phyloP scores from a whole-genome alignment of 2,797 vertebrate species.

The Bryconaethiops microstoma region DNA sequence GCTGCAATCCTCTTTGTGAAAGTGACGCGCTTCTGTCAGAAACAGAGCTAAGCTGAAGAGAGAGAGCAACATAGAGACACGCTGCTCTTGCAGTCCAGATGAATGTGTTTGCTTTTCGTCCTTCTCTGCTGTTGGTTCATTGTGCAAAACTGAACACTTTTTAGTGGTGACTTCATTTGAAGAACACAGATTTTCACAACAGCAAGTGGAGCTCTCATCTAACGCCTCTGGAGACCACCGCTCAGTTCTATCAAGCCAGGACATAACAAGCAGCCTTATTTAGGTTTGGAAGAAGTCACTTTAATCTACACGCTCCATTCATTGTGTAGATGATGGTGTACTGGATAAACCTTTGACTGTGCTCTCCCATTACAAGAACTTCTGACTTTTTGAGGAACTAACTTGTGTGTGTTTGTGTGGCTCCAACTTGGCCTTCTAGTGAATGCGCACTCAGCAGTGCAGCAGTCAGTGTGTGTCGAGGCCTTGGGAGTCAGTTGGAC shows the following conservation, averaged over 20 bases:
- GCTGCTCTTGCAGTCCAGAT: constrained; percentile 28
- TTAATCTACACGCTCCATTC: background rate
- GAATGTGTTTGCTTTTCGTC: constrained; percentile 31
- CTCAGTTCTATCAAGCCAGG: background rate
- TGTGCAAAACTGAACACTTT: constrained; percentile 10
- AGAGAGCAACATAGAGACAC: constrained; percentile 60
- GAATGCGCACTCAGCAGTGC: constrained; percentile 24
- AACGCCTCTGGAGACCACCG: background rate
- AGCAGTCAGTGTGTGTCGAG: constrained; percentile 13
- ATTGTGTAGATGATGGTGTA: constrained; percentile 21
- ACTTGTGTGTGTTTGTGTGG: constrained; percentile 9
- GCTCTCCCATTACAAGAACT: constrained; percentile 7
- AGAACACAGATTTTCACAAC: constrained; percentile 29
- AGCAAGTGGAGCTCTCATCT: background rate
- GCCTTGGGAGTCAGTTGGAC: constrained; percentile 31
- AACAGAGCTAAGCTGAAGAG: constrained; percentile 81
- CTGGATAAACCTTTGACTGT: constrained; percentile 15
- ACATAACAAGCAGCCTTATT: background rate
- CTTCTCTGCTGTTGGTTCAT: constrained; percentile 33
- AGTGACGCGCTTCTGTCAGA: constrained; percentile 85
- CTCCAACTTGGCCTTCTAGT: constrained; percentile 2
- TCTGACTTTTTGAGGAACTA: constrained; percentile 14
- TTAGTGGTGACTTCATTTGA: constrained; percentile 13
- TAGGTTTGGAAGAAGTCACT: constrained; percentile 6
- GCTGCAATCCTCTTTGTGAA: constrained; percentile 87